A percentile compares a stretch with the other conserved stretches of the same genome.
These are phyloP conservation scores for Oenanthe melanoleuca DNA, from an alignment of 2,113 vertebrate genomes.

Conservation along the genomic window DNA sequence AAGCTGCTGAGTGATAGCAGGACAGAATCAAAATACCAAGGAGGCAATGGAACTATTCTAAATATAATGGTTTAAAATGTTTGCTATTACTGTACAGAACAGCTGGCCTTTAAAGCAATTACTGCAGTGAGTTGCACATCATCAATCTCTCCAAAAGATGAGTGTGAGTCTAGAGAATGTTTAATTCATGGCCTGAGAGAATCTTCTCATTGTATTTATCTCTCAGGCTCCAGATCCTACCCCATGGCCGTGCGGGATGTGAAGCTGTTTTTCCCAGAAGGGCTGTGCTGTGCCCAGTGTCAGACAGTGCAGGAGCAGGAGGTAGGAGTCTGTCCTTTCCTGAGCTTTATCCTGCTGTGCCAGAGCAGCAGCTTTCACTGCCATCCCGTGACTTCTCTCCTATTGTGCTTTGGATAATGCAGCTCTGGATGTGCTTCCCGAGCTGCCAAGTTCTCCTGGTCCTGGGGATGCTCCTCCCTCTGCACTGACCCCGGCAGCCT, in stretches of 20 bases:
- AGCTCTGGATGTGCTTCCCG: background rate
- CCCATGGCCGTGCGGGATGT: conserved; percentile 66
- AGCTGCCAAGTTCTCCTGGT: background rate
- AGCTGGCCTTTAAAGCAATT: conserved; percentile 66
- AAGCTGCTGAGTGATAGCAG: background rate
- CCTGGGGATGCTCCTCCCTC: background rate
- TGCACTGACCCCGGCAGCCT: background rate
- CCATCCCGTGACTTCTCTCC: background rate
- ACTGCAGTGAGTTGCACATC: conserved; percentile 56
- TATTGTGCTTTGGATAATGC: background rate
- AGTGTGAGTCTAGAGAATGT: conserved; percentile 58
- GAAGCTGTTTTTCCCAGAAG: conserved; percentile 76
- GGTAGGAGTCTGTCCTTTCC: conserved; percentile 52
- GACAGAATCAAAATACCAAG: conserved; percentile 31
- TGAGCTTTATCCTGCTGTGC: background rate
- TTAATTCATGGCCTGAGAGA: conserved; percentile 67
- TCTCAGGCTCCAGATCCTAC: conserved; percentile 73
- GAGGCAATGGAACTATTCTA: conserved; percentile 28
- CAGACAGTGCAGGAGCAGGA: conserved; percentile 58
- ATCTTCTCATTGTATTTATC: conserved; percentile 27
- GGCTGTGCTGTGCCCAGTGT: conserved; percentile 62
- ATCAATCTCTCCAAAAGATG: conserved; percentile 60
- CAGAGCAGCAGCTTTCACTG: background rate
- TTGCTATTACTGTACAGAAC: conserved; percentile 57
- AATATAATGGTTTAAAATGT: conserved; percentile 57